Evolutionary conservation across 2,888 invertebrate species (phyloP).

Genomic region (Hoplodrina blanda): DNA sequence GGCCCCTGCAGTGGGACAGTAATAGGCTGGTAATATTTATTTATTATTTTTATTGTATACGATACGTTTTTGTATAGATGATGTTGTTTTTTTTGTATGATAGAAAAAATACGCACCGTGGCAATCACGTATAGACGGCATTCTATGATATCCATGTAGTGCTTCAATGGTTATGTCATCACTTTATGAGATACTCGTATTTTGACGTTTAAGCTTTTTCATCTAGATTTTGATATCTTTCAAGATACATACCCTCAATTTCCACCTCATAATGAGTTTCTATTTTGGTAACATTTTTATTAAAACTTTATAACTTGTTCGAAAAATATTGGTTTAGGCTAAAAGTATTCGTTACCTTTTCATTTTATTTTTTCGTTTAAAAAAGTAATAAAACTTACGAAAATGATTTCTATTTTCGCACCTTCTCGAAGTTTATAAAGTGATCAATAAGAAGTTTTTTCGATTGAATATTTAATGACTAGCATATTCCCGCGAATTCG

Average conservation of each 20-base stretch:
- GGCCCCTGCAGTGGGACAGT: too few relatives aligned
- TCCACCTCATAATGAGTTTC: constrained; percentile 13
- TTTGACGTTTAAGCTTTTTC: neutral
- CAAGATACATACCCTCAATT: neutral
- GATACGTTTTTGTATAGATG: too few relatives aligned
- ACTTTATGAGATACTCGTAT: too few relatives aligned
- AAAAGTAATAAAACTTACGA: constrained; percentile 47
- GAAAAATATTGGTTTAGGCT: neutral
- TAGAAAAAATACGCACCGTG: neutral
- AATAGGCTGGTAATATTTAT: too few relatives aligned
- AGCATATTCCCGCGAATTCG: too few relatives aligned
- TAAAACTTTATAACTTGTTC: constrained; percentile 22
- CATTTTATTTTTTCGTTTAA: neutral
- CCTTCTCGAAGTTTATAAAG: constrained; percentile 10
- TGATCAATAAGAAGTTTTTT: constrained; percentile 24
- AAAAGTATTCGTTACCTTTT: constrained; percentile 7
- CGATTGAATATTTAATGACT: neutral
- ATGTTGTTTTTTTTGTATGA: too few relatives aligned
- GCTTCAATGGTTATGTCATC: too few relatives aligned
- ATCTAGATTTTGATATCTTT: neutral
- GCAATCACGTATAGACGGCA: neutral
- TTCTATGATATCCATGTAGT: neutral
- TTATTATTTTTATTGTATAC: too few relatives aligned
- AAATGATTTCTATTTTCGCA: neutral
- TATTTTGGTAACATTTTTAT: constrained; percentile 24